Evolutionary conservation across 2,797 vertebrate species (phyloP).

Genomic region (Muscicapa comitata): DNA sequence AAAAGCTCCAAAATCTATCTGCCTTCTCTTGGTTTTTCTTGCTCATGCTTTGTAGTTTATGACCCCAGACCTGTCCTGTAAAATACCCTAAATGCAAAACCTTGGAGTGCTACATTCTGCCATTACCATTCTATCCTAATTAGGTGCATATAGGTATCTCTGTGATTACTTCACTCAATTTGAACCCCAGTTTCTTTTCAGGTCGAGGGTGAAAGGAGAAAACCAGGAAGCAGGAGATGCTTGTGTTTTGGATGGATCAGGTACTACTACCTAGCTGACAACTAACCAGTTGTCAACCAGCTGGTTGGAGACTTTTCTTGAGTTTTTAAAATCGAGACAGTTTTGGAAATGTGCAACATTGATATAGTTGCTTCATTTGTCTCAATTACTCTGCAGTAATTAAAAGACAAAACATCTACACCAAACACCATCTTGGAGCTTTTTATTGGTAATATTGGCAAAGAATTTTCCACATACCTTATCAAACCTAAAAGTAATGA

Average conservation of each 20-base stretch:
- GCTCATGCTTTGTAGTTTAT: background rate
- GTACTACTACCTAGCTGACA: background rate
- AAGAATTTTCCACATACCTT: background rate
- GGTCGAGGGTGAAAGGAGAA: fast-evolving
- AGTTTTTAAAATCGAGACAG: background rate
- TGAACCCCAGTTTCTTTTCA: background rate
- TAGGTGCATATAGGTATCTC: background rate
- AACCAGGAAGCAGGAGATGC: background rate
- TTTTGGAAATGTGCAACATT: background rate
- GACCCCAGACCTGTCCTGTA: background rate
- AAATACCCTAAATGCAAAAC: background rate
- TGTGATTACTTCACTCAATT: background rate
- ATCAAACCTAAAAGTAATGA: background rate
- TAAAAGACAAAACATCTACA: background rate
- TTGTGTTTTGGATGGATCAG: background rate
- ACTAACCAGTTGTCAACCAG: background rate
- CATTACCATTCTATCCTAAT: background rate
- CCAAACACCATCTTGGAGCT: background rate
- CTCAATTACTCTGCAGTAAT: background rate
- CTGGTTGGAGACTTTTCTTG: background rate
- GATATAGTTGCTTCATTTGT: background rate
- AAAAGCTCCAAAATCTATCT: fast-evolving
- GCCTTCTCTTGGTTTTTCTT: background rate
- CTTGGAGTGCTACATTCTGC: background rate
- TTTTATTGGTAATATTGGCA: background rate